A percentile compares a stretch with the other conserved stretches of the same genome.
These are phyloP conservation scores for Trichonephila clavipes DNA, from an alignment of 1,140 invertebrate genomes.

Conservation along the genomic window DNA sequence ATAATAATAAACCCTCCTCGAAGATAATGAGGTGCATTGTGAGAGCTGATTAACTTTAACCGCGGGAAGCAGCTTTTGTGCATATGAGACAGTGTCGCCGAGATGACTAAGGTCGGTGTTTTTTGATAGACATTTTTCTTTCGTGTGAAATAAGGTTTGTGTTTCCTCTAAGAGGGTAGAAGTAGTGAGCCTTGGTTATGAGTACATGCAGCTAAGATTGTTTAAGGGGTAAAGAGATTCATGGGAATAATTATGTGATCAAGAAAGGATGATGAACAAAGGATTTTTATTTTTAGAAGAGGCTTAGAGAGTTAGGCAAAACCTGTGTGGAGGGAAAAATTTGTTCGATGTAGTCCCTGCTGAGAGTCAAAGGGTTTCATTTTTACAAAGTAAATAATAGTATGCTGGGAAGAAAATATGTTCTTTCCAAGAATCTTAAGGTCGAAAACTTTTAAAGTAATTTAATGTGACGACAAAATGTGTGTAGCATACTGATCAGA, in stretches of 20 bases:
- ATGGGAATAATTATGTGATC: background rate
- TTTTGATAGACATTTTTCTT: background rate
- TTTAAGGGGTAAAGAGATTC: background rate
- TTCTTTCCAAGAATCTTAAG: too few relatives aligned
- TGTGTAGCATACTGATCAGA: too few relatives aligned
- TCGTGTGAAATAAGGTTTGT: background rate
- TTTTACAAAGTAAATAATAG: background rate
- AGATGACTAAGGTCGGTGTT: background rate
- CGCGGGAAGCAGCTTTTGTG: background rate
- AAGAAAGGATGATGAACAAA: background rate
- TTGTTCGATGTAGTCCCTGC: background rate
- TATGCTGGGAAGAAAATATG: too few relatives aligned
- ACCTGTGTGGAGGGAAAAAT: background rate
- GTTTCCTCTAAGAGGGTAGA: background rate
- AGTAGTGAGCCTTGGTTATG: background rate
- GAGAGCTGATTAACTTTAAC: constrained; percentile 16
- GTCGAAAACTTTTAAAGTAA: too few relatives aligned
- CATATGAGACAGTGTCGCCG: background rate
- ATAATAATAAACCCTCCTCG: background rate
- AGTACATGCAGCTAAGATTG: background rate
- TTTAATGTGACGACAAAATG: too few relatives aligned
- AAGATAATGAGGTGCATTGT: constrained; percentile 3
- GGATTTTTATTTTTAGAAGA: background rate
- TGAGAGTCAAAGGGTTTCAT: too few relatives aligned
- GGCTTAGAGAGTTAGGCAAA: background rate